These are phyloP conservation scores for Digitonthophagus gazella DNA, from an alignment of 2,888 invertebrate genomes.

Conservation along the genomic window DNA sequence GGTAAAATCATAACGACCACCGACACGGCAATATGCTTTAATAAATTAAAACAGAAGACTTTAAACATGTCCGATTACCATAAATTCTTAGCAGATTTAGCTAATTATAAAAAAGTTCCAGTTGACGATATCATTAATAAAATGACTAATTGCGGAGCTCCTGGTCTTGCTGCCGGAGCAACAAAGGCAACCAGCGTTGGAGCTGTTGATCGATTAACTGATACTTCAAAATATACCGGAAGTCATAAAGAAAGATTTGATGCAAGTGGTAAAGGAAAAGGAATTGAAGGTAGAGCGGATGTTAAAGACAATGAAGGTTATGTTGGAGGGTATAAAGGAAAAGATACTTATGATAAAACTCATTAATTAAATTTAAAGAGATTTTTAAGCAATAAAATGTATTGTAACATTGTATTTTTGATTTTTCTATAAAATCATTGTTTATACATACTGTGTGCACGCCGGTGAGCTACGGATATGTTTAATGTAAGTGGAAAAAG, in stretches of 20 bases:
- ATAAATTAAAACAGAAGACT: slow-evolving; percentile 56
- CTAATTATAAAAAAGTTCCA: slow-evolving; percentile 74
- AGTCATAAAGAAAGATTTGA: slow-evolving; percentile 83
- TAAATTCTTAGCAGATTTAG: slow-evolving; percentile 78
- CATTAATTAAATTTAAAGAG: too few relatives aligned
- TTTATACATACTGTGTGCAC: too few relatives aligned
- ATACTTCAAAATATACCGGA: slow-evolving; percentile 82
- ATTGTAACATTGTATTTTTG: too few relatives aligned
- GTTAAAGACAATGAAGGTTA: slow-evolving; percentile 72
- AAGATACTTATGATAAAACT: slow-evolving; percentile 69
- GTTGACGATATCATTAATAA: slow-evolving; percentile 73
- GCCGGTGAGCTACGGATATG: too few relatives aligned
- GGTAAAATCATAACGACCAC: slow-evolving; percentile 81
- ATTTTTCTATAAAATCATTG: too few relatives aligned
- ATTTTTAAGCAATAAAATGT: too few relatives aligned
- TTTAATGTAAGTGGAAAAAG: too few relatives aligned
- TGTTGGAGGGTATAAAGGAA: slow-evolving; percentile 78
- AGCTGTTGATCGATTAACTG: slow-evolving; percentile 72
- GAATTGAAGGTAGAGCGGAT: slow-evolving; percentile 81
- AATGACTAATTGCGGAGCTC: slow-evolving; percentile 74
- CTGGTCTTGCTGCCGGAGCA: slow-evolving; percentile 53
- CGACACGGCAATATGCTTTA: slow-evolving; percentile 87
- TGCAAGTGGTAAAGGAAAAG: slow-evolving; percentile 77
- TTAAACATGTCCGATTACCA: slow-evolving; percentile 40
- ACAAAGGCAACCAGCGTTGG: slow-evolving; percentile 54